Percentiles rank a stretch among this genome's conserved stretches.
phyloP scores from a whole-genome alignment of 2,113 vertebrate species.

The Alexandromys fortis region DNA sequence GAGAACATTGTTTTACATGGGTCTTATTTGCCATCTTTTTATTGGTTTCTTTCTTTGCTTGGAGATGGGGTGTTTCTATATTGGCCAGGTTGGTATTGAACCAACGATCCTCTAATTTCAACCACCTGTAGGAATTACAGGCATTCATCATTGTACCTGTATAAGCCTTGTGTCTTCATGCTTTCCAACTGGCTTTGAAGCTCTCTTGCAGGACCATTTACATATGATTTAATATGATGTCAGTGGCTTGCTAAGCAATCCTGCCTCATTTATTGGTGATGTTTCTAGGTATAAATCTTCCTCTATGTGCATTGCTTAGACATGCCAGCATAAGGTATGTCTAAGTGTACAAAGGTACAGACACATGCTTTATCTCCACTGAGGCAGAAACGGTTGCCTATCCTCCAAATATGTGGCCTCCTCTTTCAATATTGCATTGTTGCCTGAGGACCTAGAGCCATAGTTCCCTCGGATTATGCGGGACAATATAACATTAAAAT shows the following conservation, averaged over 20 bases:
- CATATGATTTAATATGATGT: constrained; percentile 41
- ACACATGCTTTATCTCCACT: constrained; percentile 19
- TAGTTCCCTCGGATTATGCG: neutral
- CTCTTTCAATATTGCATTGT: neutral
- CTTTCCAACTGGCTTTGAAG: constrained; percentile 11
- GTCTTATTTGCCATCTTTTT: constrained; percentile 22
- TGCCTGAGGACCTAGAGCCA: neutral
- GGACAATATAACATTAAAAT: constrained; percentile 2
- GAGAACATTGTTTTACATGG: neutral
- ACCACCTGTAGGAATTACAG: neutral
- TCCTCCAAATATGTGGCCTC: neutral
- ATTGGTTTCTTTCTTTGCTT: neutral
- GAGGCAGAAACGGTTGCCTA: constrained; percentile 8
- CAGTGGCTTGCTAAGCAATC: constrained; percentile 47
- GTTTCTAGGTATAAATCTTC: constrained; percentile 49
- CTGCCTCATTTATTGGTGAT: constrained; percentile 29
- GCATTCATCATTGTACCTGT: neutral
- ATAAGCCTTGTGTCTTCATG: neutral
- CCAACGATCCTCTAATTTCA: neutral
- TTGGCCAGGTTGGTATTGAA: neutral
- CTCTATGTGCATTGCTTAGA: constrained; percentile 3
- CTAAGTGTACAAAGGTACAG: neutral
- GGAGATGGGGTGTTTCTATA: neutral
- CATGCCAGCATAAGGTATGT: neutral
- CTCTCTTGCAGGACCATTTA: constrained; percentile 47